Evolutionary conservation across 2,113 vertebrate genomes (phyloP), one percentile per base, ranked within the genome.

Genomic region (Noturus placidus): DNA sequence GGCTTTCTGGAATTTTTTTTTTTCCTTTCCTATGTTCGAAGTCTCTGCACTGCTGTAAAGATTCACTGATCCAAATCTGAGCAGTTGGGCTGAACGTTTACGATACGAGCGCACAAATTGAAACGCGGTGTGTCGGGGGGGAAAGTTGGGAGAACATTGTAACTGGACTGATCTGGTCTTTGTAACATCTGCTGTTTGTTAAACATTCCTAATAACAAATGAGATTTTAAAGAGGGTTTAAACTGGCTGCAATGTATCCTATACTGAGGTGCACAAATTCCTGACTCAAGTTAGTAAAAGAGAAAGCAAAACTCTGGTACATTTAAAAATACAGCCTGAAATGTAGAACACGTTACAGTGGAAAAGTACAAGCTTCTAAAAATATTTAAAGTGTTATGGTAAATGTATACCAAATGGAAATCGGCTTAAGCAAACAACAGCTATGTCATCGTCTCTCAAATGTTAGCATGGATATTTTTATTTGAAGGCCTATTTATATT

Each of bases 131-230:
- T 30, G 50, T 54, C 50, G 15, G n/a, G 76, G n/a, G 76, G 76
- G 10, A 56, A 79, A 17, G 50, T 61, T 25, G 22, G 35, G 78
- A 80, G 4, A 80, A 25, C n/a, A 0, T 54, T 61, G 56, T 61
- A 42, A 82, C 33, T 61, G 33, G 79, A 42, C 56, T 61, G 35
- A 79, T 30, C 76, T 54, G 76, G 15, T 54, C 46, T 30, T n/a
- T 27, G 78, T 35, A 61, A 38, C 79, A 82, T 82, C 79, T 82
- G 79, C 79, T 61, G 38, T 82, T 27, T 35, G 79, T 82, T 61
- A 82, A 61, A 61, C 56, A 15, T 82, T 61, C 35, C 33, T 82
- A 27, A 42, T 7, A 61, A 82, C 56, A 61, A 82, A 82, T 61
- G 13, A 82, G 20, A 42, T 42, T 82, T 59, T 82, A 35, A 56